phyloP scores from a whole-genome alignment of 2,888 invertebrate genomes.

The Leucania comma region DNA sequence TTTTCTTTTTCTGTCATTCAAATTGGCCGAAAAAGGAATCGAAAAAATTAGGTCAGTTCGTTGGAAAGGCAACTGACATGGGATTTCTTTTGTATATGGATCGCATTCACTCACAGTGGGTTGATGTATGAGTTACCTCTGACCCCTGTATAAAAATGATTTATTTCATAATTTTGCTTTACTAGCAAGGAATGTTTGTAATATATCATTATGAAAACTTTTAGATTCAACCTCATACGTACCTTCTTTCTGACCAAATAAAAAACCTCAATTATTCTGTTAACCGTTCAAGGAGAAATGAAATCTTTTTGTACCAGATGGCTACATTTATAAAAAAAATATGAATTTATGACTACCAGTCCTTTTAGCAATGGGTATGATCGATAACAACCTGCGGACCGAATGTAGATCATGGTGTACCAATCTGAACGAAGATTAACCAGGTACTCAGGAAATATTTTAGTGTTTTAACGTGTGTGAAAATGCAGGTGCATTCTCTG shows the following conservation, averaged over 20 bases:
- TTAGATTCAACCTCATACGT: neutral
- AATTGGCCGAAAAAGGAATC: no score
- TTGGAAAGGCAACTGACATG: constrained; percentile 18
- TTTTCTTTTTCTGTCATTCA: neutral
- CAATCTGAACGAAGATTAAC: no score
- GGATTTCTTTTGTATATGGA: constrained; percentile 7
- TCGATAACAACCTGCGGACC: no score
- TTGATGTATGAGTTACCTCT: constrained; percentile 9
- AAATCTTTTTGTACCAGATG: neutral
- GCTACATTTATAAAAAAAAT: neutral
- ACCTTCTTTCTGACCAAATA: neutral
- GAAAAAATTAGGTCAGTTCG: neutral
- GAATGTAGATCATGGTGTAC: no score
- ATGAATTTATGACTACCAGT: neutral
- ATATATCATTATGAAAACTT: neutral
- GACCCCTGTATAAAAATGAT: neutral
- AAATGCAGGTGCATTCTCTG: no score
- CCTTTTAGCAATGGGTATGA: no score
- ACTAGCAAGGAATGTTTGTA: neutral
- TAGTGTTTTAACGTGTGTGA: no score
- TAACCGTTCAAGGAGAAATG: no score
- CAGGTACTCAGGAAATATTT: no score
- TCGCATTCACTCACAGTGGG: constrained; percentile 6
- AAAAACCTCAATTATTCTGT: neutral
- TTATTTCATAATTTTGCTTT: neutral